Conservation (phyloP, 1,140 invertebrate genomes). For the Mercenaria mercenaria region DNA sequence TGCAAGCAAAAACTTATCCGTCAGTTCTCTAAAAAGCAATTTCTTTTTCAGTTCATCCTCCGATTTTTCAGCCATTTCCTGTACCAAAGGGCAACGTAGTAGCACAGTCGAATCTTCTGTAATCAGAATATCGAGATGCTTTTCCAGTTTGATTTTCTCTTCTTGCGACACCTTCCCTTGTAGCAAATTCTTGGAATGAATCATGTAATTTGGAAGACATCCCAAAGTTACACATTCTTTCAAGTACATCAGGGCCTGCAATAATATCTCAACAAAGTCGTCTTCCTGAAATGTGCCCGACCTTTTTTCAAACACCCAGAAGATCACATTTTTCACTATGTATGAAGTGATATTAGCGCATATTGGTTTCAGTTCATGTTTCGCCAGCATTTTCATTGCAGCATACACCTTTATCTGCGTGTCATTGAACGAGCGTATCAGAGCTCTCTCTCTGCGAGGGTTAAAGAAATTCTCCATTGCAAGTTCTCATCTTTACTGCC, state of each 20-base stretch:
- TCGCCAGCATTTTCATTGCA: constrained; percentile 13
- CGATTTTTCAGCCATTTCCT: background rate
- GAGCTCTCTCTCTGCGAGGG: background rate
- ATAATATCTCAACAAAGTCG: background rate
- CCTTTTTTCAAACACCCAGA: constrained; percentile 4
- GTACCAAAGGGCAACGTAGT: background rate
- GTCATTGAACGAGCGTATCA: constrained; percentile 22
- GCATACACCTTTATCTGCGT: constrained; percentile 38
- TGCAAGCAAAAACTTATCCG: background rate
- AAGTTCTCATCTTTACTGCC: background rate
- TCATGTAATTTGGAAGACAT: constrained; percentile 6
- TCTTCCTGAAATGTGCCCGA: background rate
- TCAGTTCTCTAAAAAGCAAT: background rate
- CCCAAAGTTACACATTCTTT: background rate
- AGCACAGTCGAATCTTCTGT: background rate
- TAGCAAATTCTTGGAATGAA: background rate
- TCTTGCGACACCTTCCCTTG: background rate
- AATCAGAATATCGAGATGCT: background rate
- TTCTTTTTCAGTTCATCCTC: background rate
- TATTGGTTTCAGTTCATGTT: background rate
- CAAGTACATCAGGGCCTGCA: background rate
- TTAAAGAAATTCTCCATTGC: constrained; percentile 35
- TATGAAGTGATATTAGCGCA: background rate
- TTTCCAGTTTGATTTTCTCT: background rate
- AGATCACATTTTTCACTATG: constrained; percentile 26